Conservation (phyloP, 2,888 invertebrate species). For the Lochmaea crataegi region DNA sequence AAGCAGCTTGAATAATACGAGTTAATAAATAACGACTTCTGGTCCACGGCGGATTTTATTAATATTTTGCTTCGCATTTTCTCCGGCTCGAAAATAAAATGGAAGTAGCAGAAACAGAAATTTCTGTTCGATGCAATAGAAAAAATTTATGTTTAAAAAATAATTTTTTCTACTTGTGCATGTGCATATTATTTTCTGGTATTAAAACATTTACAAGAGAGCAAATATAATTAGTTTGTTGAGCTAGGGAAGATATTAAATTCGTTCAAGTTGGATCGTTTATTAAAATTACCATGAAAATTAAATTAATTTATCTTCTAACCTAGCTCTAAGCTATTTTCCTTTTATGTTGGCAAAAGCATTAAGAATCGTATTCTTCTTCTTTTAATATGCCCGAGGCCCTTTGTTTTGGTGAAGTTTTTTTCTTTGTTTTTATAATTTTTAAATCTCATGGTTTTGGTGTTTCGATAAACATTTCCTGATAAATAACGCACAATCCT, state of each 20-base stretch:
- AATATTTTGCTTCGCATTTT: constrained; percentile 20
- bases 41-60: constrained; percentile 9
- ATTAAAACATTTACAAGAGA: not conserved
- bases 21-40: constrained; percentile 15
- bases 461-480: too few relatives aligned
- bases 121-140: not conserved
- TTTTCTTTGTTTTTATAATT: too few relatives aligned
- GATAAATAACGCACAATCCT: too few relatives aligned
- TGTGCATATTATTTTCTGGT: not conserved
- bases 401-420: not conserved
- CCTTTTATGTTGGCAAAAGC: not conserved
- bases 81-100: not conserved
- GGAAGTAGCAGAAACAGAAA: not conserved
- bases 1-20: constrained; percentile 16
- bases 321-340: not conserved
- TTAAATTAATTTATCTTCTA: constrained; percentile 1
- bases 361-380: not conserved
- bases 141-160: not conserved
- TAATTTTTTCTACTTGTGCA: not conserved
- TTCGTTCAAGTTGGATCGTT: not conserved
- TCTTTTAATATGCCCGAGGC: not conserved
- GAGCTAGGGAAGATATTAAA: not conserved
- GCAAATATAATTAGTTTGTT: not conserved
- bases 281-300: constrained; percentile 2
- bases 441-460: too few relatives aligned